Percentiles rank a stretch among this genome's conserved stretches.
Conservation (phyloP, 2,797 vertebrate genomes). For the Triplophysa bombifrons region DNA sequence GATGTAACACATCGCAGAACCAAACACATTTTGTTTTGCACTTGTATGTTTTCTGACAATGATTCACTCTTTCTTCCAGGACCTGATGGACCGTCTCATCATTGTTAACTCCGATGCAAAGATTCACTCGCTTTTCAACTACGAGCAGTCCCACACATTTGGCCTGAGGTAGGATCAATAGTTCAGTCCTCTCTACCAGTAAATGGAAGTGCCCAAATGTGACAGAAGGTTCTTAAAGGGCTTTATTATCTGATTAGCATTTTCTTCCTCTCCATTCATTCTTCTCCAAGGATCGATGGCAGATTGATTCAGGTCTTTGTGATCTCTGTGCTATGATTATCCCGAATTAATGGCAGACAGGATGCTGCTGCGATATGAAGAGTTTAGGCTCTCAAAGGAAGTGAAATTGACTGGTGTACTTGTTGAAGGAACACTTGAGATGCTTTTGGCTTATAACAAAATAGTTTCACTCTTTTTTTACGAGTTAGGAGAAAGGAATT, state of each 20-base stretch:
- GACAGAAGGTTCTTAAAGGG: constrained; percentile 23
- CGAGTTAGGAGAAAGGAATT: neutral
- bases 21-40: constrained; percentile 6
- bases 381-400: constrained; percentile 11
- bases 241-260: constrained; percentile 55
- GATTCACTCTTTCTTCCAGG: constrained; percentile 71
- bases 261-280: constrained; percentile 33
- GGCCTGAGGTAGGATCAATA: constrained; percentile 88
- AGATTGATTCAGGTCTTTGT: constrained; percentile 64
- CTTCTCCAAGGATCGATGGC: constrained; percentile 52
- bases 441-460: constrained; percentile 8
- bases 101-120: constrained; percentile 92
- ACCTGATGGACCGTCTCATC: constrained; percentile 92
- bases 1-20: neutral
- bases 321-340: constrained; percentile 44
- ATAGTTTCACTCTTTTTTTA: neutral
- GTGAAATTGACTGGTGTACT: constrained; percentile 25
- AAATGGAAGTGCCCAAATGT: constrained; percentile 19
- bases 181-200: constrained; percentile 26
- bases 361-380: constrained; percentile 24
- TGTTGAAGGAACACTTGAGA: neutral
- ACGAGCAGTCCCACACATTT: constrained; percentile 94
- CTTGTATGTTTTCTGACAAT: constrained; percentile 36
- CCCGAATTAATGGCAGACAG: constrained; percentile 40
- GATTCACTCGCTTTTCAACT: constrained; percentile 93